phyloP scores from a whole-genome alignment of 2,797 vertebrate species.

The Smutsia temminckii region DNA sequence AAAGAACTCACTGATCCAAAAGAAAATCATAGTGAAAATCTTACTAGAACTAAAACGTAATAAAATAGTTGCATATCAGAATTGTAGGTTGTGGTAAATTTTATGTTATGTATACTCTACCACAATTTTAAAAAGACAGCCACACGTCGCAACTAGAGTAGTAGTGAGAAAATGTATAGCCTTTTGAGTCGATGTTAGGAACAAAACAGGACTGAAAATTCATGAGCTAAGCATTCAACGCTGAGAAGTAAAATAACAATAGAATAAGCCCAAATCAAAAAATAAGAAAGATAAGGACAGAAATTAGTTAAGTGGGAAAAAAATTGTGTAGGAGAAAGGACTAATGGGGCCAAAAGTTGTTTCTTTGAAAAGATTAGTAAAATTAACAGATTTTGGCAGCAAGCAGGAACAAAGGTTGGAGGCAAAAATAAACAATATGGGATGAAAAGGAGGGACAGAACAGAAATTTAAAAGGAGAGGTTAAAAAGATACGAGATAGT shows the following conservation, averaged over 20 bases:
- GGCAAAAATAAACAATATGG: neutral
- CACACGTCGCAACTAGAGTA: neutral
- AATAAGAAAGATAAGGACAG: neutral
- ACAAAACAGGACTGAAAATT: neutral
- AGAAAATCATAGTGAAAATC: neutral
- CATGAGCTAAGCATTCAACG: neutral
- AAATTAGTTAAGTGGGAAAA: neutral
- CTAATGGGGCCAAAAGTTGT: neutral
- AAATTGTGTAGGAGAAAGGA: neutral
- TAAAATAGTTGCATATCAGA: neutral
- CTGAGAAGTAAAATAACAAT: neutral
- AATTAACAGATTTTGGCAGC: neutral
- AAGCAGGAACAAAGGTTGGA: neutral
- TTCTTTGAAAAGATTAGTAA: neutral
- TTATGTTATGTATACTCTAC: neutral
- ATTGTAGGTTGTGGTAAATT: neutral
- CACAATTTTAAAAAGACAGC: neutral
- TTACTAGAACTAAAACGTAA: neutral
- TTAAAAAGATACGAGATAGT: neutral
- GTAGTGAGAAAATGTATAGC: neutral
- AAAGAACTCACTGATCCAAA: neutral
- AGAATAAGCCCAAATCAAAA: neutral
- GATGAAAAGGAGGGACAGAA: neutral
- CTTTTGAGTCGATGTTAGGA: neutral
- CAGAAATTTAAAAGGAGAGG: neutral